These are phyloP conservation scores for Aphelinus certus DNA, from an alignment of 1,140 invertebrate genomes.

Conservation along the genomic window DNA sequence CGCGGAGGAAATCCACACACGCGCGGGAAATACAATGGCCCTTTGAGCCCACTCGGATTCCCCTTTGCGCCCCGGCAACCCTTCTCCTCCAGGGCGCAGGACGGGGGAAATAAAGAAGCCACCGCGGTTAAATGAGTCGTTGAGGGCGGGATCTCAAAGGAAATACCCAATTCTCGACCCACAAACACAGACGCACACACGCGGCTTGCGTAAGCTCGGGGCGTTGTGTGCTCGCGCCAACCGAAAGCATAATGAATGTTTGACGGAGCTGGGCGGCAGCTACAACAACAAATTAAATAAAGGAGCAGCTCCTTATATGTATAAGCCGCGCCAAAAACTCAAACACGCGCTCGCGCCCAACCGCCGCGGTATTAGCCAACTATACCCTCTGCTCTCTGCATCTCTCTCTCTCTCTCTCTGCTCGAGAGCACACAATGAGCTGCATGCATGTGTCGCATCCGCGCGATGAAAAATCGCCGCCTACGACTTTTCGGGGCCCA, in stretches of 20 bases:
- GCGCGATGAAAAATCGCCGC: no score
- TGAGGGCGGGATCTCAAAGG: neutral
- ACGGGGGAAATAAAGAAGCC: constrained; percentile 4
- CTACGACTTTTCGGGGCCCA: no score
- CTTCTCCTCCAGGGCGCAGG: constrained; percentile 20
- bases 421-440: neutral
- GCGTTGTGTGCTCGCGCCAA: constrained; percentile 48
- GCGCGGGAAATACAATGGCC: constrained; percentile 10
- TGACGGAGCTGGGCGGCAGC: constrained; percentile 51
- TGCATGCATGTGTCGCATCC: neutral
- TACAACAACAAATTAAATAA: constrained; percentile 60
- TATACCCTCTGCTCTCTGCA: no score
- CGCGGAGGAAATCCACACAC: neutral
- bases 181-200: no score
- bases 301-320: constrained; percentile 21
- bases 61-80: constrained; percentile 25
- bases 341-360: neutral
- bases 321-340: neutral
- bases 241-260: constrained; percentile 65
- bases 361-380: no score
- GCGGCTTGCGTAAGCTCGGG: no score
- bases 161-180: neutral
- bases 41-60: constrained; percentile 11
- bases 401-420: constrained; percentile 28
- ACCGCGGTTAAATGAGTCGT: neutral